Base-by-base conservation (phyloP, 2,888 invertebrate species). In the Tricholauxania praeusta region DNA sequence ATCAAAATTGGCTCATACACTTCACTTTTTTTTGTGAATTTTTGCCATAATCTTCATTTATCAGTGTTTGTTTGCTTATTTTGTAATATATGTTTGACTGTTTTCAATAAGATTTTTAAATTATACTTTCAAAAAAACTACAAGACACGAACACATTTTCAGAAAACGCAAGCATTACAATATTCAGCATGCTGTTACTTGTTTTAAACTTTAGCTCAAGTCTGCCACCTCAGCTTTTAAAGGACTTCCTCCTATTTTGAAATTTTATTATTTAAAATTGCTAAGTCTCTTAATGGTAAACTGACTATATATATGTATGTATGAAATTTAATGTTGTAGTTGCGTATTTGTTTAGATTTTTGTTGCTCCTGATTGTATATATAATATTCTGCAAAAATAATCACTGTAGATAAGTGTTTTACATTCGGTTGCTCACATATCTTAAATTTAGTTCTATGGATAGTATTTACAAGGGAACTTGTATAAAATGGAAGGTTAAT, bases 291-390 rank as follows among this genome's bases (percentile, higher is more conserved):
- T 10, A 39, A 39, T 39, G 39, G 39, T 39, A 39, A 39, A 39
- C 39, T 39, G 39, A 39, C 39, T 39, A 39, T 39, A 39, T 39
- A 7, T 39, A 39, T 39, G 39, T 39, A 39, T 39, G 10, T 39
- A 39, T 39, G 8, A 10, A 39, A 39, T 39, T 39, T 39, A 1
- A 39, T 75, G 73, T 74, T 74, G 68, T 22, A 32, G 71, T 74
- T 77, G 72, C 71, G 76, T 76, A 76, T 49, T 76, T 72, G 72
- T 78, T 78, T 55, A 76, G 75, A 74, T 77, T 78, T 80, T 78
- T 76, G 74, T 79, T 81, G 80, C 78, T 81, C 75, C 78, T 59
- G 59, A 39, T 69, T 60, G 59, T 69, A 2, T 48, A 17, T 64
- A 39, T 39, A 39, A 39, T 39, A 39, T 39, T 39, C 75, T 72